A percentile compares a stretch with the other conserved stretches of the same genome.
phyloP scores from a whole-genome alignment of 2,797 vertebrate genomes.

The Enteromius trimaculatus region DNA sequence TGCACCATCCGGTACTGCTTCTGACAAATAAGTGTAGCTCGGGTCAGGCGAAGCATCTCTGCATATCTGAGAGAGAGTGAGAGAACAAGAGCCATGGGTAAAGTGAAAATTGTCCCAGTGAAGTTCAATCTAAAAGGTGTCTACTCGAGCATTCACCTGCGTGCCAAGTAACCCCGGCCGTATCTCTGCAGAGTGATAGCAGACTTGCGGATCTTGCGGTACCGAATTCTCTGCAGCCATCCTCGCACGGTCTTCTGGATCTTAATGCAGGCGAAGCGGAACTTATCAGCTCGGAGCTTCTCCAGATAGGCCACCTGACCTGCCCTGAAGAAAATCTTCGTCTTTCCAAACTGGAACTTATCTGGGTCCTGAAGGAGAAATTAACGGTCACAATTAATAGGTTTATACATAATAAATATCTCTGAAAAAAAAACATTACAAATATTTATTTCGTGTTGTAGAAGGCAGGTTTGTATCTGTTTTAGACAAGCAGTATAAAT shows the following conservation, averaged over 20 bases:
- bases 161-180: conserved; percentile 84
- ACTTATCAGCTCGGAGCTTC: conserved; percentile 90
- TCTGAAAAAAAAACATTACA: neutral
- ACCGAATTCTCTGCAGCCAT: conserved; percentile 88
- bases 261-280: conserved; percentile 90
- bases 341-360: conserved; percentile 94
- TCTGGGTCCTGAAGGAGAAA: conserved; percentile 84
- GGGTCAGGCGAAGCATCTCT: conserved; percentile 79
- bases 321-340: conserved; percentile 97
- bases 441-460: neutral
- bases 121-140: neutral
- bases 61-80: conserved; percentile 73
- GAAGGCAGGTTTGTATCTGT: neutral
- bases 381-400: neutral
- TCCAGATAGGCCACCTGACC: conserved; percentile 97
- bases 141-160: conserved; percentile 76
- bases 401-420: neutral
- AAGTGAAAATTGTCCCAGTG: neutral
- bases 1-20: conserved; percentile 89
- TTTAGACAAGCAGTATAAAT: neutral
- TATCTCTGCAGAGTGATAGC: conserved; percentile 83
- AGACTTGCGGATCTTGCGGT: conserved; percentile 77
- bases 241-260: conserved; percentile 94
- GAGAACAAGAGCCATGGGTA: neutral
- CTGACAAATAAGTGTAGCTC: conserved; percentile 84